phyloP scores from a whole-genome alignment of 2,113 vertebrate genomes.

The Sander lucioperca region DNA sequence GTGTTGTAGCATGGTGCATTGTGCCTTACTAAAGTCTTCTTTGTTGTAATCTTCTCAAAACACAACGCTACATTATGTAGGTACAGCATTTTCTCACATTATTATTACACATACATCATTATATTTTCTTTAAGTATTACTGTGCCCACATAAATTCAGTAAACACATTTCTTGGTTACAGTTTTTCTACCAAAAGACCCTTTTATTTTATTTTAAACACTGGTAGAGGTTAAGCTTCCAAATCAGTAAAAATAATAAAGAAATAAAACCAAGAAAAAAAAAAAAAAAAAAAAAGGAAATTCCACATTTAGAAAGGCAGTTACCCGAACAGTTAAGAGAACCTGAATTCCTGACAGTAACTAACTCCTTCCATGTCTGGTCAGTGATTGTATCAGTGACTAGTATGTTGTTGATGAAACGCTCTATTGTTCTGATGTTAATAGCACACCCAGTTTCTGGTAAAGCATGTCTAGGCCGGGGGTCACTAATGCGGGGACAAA shows the following conservation, averaged over 20 bases:
- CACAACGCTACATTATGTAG: neutral
- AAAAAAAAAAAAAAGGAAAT: neutral
- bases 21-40: neutral
- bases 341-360: conserved; percentile 15
- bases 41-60: neutral
- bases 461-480: conserved; percentile 72
- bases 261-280: neutral
- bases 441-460: conserved; percentile 67
- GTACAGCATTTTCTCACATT: neutral
- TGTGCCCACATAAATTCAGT: neutral
- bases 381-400: conserved; percentile 41
- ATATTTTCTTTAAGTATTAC: neutral
- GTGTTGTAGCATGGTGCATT: conserved; percentile 1
- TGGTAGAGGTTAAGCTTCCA: neutral
- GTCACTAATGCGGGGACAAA: conserved; percentile 68
- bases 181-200: neutral
- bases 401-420: conserved; percentile 55
- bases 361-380: conserved; percentile 22
- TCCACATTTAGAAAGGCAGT: neutral
- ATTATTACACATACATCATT: neutral
- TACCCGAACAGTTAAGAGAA: neutral
- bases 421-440: conserved; percentile 75
- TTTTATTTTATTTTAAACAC: neutral
- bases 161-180: neutral
- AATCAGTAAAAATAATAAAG: neutral